Evolutionary conservation across 2,113 vertebrate species (phyloP).

Genomic region (Scopus umbretta): DNA sequence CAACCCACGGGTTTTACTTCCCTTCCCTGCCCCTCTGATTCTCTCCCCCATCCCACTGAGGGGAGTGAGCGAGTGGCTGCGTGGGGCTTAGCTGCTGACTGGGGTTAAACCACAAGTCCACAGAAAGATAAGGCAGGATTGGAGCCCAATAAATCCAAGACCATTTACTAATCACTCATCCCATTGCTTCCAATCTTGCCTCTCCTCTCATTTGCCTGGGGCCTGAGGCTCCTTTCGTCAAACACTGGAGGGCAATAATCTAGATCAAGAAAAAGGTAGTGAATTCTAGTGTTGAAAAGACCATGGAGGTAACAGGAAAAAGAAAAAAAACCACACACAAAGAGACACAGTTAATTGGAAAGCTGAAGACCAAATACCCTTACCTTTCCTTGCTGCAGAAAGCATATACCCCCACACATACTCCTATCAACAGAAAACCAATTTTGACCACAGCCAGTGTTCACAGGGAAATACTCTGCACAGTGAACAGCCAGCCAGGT

Average conservation of each 20-base stretch:
- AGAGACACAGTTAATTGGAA: neutral
- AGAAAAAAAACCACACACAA: neutral
- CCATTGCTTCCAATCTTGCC: neutral
- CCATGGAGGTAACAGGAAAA: neutral
- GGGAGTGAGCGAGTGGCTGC: no score
- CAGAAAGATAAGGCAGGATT: neutral
- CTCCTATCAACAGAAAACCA: neutral
- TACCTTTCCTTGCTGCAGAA: neutral
- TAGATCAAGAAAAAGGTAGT: neutral
- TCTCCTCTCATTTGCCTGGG: neutral
- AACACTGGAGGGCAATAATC: neutral
- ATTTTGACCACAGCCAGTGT: rapidly evolving
- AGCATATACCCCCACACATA: neutral
- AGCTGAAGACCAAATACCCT: neutral
- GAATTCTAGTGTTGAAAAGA: neutral
- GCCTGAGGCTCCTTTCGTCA: neutral
- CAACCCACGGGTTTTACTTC: no score
- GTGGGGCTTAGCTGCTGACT: no score
- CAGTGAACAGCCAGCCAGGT: neutral
- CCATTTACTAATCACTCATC: neutral
- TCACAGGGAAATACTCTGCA: neutral
- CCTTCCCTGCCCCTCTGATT: no score
- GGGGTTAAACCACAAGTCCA: neutral
- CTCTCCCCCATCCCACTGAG: no score
- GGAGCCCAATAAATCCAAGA: neutral